Conservation (phyloP, 2,797 vertebrate species). For the Rallus crepitans region DNA sequence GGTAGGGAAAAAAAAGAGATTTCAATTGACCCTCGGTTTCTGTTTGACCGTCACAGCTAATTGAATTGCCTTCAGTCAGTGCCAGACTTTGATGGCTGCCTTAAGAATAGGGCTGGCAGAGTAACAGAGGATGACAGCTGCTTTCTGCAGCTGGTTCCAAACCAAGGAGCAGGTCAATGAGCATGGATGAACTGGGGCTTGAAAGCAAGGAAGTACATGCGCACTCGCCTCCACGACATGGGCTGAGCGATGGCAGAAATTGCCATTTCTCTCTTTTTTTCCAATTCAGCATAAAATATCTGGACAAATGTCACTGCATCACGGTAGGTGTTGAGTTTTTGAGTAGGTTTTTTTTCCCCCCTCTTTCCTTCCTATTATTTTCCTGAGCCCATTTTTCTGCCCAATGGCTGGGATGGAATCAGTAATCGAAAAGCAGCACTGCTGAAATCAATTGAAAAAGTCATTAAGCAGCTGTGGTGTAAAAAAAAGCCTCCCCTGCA, state of each 20-base stretch:
- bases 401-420: conserved; percentile 41
- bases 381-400: conserved; percentile 34
- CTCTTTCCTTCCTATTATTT: conserved; percentile 28
- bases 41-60: conserved; percentile 67
- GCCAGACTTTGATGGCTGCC: conserved; percentile 54
- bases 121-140: conserved; percentile 61
- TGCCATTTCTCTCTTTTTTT: neutral
- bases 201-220: neutral
- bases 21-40: neutral
- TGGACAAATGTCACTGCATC: neutral
- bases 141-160: conserved; percentile 60
- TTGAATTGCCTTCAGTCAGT: conserved; percentile 67
- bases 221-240: neutral
- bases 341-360: neutral
- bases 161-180: conserved; percentile 32
- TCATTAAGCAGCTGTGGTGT: conserved; percentile 52
- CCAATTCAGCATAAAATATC: conserved; percentile 41
- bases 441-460: conserved; percentile 72
- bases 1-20: neutral
- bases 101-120: conserved; percentile 55
- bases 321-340: neutral
- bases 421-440: conserved; percentile 52
- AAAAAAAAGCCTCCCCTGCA: conserved; percentile 18
- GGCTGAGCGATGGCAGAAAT: neutral
- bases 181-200: conserved; percentile 27